Percentiles rank a stretch among this genome's conserved stretches.
Evolutionary conservation across 2,888 invertebrate genomes (phyloP).

Genomic region (Metellina segmentata): DNA sequence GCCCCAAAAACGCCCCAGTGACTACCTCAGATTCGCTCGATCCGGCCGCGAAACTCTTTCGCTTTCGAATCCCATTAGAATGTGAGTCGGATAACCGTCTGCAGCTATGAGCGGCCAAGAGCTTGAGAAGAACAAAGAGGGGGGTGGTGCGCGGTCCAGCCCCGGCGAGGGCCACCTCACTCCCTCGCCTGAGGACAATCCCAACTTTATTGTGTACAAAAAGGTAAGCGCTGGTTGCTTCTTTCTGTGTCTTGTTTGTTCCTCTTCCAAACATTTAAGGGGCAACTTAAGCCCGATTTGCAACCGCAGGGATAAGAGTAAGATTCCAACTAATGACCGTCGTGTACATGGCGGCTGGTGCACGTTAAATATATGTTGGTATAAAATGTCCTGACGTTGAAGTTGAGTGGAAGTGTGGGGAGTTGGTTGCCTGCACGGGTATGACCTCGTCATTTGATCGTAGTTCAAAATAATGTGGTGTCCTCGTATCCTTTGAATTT

Average conservation of each 20-base stretch:
- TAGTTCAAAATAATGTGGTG: too few species aligned
- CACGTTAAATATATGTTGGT: too few species aligned
- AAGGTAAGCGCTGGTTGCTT: constrained; percentile 25
- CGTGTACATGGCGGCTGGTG: too few species aligned
- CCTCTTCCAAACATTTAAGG: too few species aligned
- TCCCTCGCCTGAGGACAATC: constrained; percentile 57
- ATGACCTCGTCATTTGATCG: too few species aligned
- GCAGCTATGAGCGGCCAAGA: constrained; percentile 25
- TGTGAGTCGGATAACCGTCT: constrained; percentile 3
- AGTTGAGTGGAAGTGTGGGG: too few species aligned
- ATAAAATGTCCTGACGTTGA: too few species aligned
- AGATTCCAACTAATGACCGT: too few species aligned
- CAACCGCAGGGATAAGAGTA: too few species aligned
- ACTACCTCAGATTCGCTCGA: background rate
- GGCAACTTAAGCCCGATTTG: too few species aligned
- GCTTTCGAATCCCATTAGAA: background rate
- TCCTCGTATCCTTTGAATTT: too few species aligned
- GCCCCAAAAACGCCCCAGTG: constrained; percentile 6
- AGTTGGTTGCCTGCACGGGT: too few species aligned
- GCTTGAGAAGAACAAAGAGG: constrained; percentile 30
- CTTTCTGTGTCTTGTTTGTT: background rate
- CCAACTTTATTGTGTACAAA: constrained; percentile 53
- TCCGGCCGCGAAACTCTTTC: constrained; percentile 7
- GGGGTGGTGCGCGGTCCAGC: background rate
- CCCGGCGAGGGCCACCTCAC: constrained; percentile 19